phyloP scores from a whole-genome alignment of 2,797 vertebrate species.

The Hafferia zeledoni region DNA sequence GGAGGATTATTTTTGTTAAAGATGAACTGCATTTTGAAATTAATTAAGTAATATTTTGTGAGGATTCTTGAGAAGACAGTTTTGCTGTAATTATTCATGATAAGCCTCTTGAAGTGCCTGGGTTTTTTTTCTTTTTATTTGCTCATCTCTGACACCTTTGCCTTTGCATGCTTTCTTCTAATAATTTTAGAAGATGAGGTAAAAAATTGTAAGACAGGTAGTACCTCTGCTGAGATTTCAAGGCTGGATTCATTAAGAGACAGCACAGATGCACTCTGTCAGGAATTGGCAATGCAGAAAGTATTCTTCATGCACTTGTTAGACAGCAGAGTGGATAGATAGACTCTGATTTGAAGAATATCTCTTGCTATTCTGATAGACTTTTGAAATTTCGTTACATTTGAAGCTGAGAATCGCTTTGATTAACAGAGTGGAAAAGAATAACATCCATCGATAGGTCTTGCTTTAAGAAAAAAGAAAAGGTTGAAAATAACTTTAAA shows the following conservation, averaged over 20 bases:
- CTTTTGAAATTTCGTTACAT: background rate
- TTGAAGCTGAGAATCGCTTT: background rate
- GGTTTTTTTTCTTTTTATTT: background rate
- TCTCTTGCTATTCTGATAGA: background rate
- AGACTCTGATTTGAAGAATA: background rate
- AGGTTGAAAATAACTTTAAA: background rate
- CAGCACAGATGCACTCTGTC: background rate
- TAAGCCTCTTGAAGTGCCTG: background rate
- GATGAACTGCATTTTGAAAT: background rate
- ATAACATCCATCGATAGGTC: background rate
- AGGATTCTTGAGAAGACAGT: background rate
- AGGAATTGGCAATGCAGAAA: background rate
- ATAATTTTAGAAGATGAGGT: background rate
- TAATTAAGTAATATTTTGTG: background rate
- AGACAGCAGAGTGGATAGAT: background rate
- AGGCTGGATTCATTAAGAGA: background rate
- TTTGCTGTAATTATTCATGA: constrained; percentile 12
- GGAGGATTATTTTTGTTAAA: background rate
- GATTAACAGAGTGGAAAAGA: background rate
- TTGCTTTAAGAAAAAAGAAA: background rate
- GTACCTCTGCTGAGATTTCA: background rate
- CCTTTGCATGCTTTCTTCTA: background rate
- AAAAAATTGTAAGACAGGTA: background rate
- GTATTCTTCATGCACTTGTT: background rate
- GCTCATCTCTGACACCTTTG: background rate